phyloP scores from a whole-genome alignment of 2,888 invertebrate genomes.

The Halictus ligatus region DNA sequence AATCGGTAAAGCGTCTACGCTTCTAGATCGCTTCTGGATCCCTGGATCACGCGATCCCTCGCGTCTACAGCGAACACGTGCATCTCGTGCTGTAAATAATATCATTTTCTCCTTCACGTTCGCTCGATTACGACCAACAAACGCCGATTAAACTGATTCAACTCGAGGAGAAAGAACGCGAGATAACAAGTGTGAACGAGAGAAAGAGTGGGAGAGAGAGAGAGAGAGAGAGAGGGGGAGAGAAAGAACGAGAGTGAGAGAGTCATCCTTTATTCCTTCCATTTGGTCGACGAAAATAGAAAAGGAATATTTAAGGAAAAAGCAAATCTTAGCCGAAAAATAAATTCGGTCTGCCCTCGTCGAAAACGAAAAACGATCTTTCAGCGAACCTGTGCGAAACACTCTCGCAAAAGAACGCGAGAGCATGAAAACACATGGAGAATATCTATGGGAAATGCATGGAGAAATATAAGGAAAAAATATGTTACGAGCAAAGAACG shows the following conservation, averaged over 20 bases:
- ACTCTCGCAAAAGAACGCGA: slow-evolving; percentile 6
- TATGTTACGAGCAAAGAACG: slow-evolving; percentile 7
- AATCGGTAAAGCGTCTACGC: not conserved
- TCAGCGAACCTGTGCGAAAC: slow-evolving; percentile 47
- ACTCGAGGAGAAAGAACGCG: slow-evolving; percentile 3
- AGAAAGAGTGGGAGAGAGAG: slow-evolving; percentile 10
- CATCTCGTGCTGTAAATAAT: slow-evolving; percentile 71
- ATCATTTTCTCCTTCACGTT: slow-evolving; percentile 64
- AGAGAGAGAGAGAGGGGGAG: slow-evolving; percentile 8
- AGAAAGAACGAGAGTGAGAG: not conserved
- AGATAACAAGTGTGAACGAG: slow-evolving; percentile 15
- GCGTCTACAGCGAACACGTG: slow-evolving; percentile 29
- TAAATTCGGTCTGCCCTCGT: slow-evolving; percentile 66
- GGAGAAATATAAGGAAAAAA: not conserved
- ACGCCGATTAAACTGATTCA: slow-evolving; percentile 17
- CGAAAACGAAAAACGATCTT: slow-evolving; percentile 47
- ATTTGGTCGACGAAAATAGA: slow-evolving; percentile 22
- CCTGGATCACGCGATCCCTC: slow-evolving; percentile 4
- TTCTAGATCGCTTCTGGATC: not conserved
- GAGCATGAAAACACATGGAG: not conserved
- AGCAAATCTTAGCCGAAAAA: slow-evolving; percentile 2
- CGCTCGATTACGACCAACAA: slow-evolving; percentile 50
- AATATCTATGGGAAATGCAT: not conserved
- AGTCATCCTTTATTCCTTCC: slow-evolving; percentile 46
- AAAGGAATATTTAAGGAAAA: not conserved